Evolutionary conservation across 2,888 invertebrate genomes (phyloP).

Genomic region (Heliconius aoede): DNA sequence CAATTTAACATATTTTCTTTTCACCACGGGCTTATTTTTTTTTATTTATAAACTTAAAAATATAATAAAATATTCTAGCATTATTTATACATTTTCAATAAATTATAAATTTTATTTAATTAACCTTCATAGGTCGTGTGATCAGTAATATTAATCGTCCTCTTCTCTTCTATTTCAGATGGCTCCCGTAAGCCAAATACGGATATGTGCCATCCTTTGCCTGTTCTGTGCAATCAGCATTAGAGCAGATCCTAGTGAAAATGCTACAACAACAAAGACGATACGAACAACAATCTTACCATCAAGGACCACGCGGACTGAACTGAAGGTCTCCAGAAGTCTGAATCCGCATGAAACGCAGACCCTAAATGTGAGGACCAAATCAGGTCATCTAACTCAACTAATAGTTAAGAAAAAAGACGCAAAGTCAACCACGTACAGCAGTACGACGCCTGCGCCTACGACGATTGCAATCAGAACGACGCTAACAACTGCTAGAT

Average conservation of each 20-base stretch:
- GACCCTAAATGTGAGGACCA: slow-evolving; percentile 89
- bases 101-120: not conserved
- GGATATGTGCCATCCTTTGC: slow-evolving; percentile 71
- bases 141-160: slow-evolving; percentile 1
- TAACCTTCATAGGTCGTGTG: not conserved
- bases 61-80: not conserved
- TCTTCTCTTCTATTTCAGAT: slow-evolving; percentile 69
- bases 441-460: slow-evolving; percentile 57
- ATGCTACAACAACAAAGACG: slow-evolving; percentile 72
- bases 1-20: too few species aligned
- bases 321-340: slow-evolving; percentile 90
- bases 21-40: too few species aligned
- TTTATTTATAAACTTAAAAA: too few species aligned
- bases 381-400: slow-evolving; percentile 89
- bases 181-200: slow-evolving; percentile 73
- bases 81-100: not conserved
- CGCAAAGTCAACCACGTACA: slow-evolving; percentile 72
- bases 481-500: slow-evolving; percentile 55
- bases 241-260: slow-evolving; percentile 62
- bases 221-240: slow-evolving; percentile 60
- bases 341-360: slow-evolving; percentile 90
- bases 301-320: slow-evolving; percentile 87
- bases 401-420: slow-evolving; percentile 89
- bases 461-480: slow-evolving; percentile 68
- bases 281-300: slow-evolving; percentile 77